phyloP scores from a whole-genome alignment of 23 tunicate genomes.

The Diplosoma virens region DNA sequence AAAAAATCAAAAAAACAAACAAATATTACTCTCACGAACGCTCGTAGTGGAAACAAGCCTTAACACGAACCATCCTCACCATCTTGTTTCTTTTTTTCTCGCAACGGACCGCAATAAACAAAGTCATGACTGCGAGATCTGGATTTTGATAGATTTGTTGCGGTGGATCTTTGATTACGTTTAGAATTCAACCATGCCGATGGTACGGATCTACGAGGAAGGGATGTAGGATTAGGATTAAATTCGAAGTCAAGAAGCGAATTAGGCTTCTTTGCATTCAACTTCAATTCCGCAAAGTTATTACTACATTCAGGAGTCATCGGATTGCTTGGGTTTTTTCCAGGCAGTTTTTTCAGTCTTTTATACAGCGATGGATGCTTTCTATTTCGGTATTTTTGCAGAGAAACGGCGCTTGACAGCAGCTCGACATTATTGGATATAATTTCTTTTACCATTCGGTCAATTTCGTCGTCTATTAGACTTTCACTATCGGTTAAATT shows the following conservation, averaged over 20 bases:
- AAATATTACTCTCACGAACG: too few species aligned
- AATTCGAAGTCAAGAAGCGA: neutral
- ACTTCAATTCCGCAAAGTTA: conserved; percentile 24
- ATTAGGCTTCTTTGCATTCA: neutral
- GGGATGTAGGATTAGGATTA: neutral
- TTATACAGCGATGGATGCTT: too few species aligned
- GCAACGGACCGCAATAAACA: conserved; percentile 51
- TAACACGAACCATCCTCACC: too few species aligned
- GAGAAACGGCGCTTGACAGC: too few species aligned
- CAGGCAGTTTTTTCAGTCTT: neutral
- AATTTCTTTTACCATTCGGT: conserved; percentile 3
- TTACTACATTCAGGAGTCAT: conserved; percentile 36
- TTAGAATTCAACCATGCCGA: conserved; percentile 40
- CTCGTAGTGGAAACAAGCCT: too few species aligned
- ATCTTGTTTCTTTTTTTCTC: neutral
- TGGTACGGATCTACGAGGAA: conserved; percentile 3
- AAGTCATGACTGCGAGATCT: conserved; percentile 27
- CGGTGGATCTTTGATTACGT: conserved; percentile 32
- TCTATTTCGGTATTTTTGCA: too few species aligned
- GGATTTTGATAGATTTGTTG: neutral
- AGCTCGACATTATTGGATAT: neutral
- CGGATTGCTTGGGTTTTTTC: neutral
- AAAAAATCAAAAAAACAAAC: too few species aligned
- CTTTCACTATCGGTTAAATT: too few species aligned
- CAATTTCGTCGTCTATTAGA: conserved; percentile 1